phyloP scores from a whole-genome alignment of 2,797 vertebrate genomes.

The Sciurus carolinensis region DNA sequence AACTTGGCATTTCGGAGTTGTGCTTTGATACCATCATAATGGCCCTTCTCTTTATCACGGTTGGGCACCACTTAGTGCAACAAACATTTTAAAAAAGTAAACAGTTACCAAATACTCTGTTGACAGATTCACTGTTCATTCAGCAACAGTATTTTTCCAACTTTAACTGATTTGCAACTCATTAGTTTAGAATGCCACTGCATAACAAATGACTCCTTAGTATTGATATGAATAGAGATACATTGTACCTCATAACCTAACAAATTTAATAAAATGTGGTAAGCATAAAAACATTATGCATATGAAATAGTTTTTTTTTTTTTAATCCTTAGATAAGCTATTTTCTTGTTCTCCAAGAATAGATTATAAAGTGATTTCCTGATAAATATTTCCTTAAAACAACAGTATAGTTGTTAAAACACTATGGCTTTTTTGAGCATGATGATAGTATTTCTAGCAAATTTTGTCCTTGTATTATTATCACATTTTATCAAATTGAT shows the following conservation, averaged over 20 bases:
- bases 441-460: background rate
- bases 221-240: conserved; percentile 82
- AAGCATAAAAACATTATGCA: conserved; percentile 75
- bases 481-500: background rate
- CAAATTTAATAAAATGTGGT: conserved; percentile 81
- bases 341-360: background rate
- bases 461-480: conserved; percentile 2
- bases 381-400: conserved; percentile 17
- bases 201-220: conserved; percentile 76
- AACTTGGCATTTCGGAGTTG: background rate
- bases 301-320: conserved; percentile 31
- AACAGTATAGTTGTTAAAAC: background rate
- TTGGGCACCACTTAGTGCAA: no score
- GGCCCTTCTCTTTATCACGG: background rate
- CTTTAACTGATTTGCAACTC: conserved; percentile 78
- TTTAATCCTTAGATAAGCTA: background rate
- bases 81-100: background rate
- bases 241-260: conserved; percentile 77
- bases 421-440: background rate
- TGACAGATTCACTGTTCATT: conserved; percentile 42
- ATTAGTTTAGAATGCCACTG: conserved; percentile 75
- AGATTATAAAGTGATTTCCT: background rate
- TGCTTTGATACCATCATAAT: background rate
- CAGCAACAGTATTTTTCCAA: conserved; percentile 69
- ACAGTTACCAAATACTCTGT: background rate